Evolutionary conservation across 2,797 vertebrate species (phyloP).

Genomic region (Hydrocynus forskahlii): DNA sequence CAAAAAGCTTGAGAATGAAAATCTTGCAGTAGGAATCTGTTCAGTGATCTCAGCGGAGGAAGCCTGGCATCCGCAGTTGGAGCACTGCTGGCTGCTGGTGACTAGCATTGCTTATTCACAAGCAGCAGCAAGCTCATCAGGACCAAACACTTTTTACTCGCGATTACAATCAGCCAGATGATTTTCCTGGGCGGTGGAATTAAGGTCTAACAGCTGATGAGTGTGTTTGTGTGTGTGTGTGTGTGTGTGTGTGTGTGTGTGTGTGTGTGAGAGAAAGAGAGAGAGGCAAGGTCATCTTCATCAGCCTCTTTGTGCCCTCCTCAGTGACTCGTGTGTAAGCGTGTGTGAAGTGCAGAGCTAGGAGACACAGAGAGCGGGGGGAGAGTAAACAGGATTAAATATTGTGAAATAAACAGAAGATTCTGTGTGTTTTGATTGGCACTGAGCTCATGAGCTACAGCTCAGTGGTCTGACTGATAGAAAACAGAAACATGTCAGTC

Average conservation of each 20-base stretch:
- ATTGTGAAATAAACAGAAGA: too few species aligned
- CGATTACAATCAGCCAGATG: conserved; percentile 50
- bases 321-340: conserved; percentile 45
- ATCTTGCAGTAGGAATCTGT: too few species aligned
- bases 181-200: conserved; percentile 39
- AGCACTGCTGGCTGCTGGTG: background rate
- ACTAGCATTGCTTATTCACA: background rate
- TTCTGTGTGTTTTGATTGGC: too few species aligned
- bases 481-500: too few species aligned
- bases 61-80: background rate
- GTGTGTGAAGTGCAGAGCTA: background rate
- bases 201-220: conserved; percentile 24
- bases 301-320: conserved; percentile 38
- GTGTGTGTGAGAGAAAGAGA: conserved; percentile 9
- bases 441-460: too few species aligned
- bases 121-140: conserved; percentile 31
- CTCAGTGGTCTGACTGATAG: too few species aligned
- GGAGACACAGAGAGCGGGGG: background rate
- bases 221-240: conserved; percentile 7
- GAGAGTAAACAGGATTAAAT: background rate
- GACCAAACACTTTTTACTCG: conserved; percentile 20
- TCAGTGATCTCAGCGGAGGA: too few species aligned
- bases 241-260: conserved; percentile 20
- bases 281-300: conserved; percentile 47
- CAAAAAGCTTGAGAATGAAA: too few species aligned